Evolutionary conservation across 1,140 invertebrate genomes (phyloP), one percentile per base, ranked within the genome.

Genomic region (Berghia stephanieae): DNA sequence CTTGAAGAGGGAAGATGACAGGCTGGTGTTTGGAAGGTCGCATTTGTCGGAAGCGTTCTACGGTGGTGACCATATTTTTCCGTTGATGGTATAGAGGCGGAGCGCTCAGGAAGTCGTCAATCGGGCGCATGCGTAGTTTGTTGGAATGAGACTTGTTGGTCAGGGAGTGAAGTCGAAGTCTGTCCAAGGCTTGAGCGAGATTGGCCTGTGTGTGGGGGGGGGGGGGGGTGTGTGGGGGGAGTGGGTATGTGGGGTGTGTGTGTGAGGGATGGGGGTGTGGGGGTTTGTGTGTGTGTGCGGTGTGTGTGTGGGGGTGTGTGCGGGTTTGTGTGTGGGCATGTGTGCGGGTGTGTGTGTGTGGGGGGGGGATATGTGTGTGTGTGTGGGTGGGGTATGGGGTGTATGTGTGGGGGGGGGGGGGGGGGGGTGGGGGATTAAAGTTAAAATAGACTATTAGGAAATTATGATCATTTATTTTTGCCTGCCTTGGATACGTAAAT

Each of bases 31-130:
- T 80, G 52, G 81, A 80, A 0, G 83, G 85, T 46, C 85, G 78
- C 79, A 84, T 85, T 27, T 82, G 82, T 27, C 84, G 79, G 52
- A 86, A 85, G 49, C 83, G 81, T 73, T 87, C 84, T 21, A 84
- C 78, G 3, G 85, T 86, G 24, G 84, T 87, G 27, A 84, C 24
- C 60, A 86, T 75, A 27, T 8, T 46, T 2, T 44, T 57, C 16
- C 66, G 44, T 1, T 43, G 43, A 27, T 69, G 63, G 69, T 57
- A 18, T 21, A 24, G 27, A 3, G 31, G 60, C 1, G 10, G 16
- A 2, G 44, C 18, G 31, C 31, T 69, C 43, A 72, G 70, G 31
- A 55, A 46, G 8, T n/a, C 69, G 49, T 78, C 69, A 18, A 21
- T 31, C 1, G 40, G 21, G 6, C 18, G 34, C 27, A 71, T 52